Conservation (phyloP, 2,113 vertebrate genomes). For the Zosterops lateralis region DNA sequence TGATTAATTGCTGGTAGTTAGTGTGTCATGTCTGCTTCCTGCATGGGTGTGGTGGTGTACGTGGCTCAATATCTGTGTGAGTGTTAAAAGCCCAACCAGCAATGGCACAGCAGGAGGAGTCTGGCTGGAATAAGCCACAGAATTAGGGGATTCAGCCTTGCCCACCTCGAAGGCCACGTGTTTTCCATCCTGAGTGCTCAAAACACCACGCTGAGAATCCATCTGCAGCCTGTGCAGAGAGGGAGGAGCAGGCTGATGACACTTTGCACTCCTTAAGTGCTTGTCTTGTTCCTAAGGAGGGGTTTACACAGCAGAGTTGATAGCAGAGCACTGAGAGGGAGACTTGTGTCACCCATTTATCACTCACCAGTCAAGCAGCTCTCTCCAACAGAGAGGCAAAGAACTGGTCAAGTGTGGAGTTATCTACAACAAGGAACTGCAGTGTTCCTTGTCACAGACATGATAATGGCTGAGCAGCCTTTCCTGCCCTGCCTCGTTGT, state of each 20-base stretch:
- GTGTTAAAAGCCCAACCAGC: neutral
- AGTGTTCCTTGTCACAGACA: neutral
- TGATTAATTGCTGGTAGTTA: neutral
- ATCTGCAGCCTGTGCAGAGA: neutral
- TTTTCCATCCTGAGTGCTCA: accelerated
- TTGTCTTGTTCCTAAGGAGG: neutral
- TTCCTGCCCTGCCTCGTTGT: accelerated
- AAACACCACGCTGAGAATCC: neutral
- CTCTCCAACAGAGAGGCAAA: neutral
- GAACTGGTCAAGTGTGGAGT: conserved; percentile 29
- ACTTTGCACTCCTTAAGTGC: neutral
- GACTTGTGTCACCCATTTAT: neutral
- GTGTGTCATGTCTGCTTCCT: neutral
- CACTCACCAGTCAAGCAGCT: neutral
- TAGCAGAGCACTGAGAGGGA: neutral
- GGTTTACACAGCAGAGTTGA: neutral
- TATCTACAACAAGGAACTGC: neutral
- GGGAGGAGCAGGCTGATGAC: neutral
- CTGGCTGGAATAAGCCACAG: neutral
- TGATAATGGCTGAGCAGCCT: neutral
- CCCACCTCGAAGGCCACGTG: accelerated
- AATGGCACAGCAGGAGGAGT: neutral
- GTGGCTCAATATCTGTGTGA: too few species aligned
- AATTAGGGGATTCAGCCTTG: neutral
- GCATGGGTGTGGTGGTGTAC: accelerated